These are phyloP conservation scores for Choristoneura rosaceana DNA, from an alignment of 2,888 invertebrate species.

Conservation along the genomic window DNA sequence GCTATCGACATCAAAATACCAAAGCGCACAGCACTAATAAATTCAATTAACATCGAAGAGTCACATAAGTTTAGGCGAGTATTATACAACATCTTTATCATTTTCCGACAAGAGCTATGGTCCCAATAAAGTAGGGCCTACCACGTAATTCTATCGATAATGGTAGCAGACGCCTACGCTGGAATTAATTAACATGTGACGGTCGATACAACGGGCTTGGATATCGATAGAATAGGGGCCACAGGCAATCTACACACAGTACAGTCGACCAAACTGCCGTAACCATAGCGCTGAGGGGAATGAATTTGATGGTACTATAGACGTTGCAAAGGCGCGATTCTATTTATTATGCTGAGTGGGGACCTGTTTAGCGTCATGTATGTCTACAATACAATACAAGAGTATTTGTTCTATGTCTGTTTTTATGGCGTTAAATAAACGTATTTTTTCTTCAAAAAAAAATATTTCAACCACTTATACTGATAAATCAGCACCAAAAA, in stretches of 20 bases:
- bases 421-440: too few species aligned
- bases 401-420: too few species aligned
- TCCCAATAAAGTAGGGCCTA: slow-evolving; percentile 76
- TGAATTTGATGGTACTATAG: too few species aligned
- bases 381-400: too few species aligned
- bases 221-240: slow-evolving; percentile 60
- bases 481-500: too few species aligned
- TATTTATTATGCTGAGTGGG: too few species aligned
- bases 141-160: slow-evolving; percentile 81
- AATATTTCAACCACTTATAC: too few species aligned
- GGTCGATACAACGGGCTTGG: slow-evolving; percentile 71
- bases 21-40: slow-evolving; percentile 23
- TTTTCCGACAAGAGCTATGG: slow-evolving; percentile 39
- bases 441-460: too few species aligned
- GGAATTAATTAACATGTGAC: slow-evolving; percentile 81
- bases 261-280: neutral
- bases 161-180: slow-evolving; percentile 77
- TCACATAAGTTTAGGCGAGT: slow-evolving; percentile 35
- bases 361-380: too few species aligned
- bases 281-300: too few species aligned
- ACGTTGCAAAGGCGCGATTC: too few species aligned
- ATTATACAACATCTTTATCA: slow-evolving; percentile 39
- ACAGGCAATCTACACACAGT: neutral
- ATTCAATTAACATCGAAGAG: slow-evolving; percentile 40
- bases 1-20: slow-evolving; percentile 24